Evolutionary conservation across 2,113 vertebrate species (phyloP), one percentile per base, ranked within the genome.

Genomic region (Rhineura floridana): DNA sequence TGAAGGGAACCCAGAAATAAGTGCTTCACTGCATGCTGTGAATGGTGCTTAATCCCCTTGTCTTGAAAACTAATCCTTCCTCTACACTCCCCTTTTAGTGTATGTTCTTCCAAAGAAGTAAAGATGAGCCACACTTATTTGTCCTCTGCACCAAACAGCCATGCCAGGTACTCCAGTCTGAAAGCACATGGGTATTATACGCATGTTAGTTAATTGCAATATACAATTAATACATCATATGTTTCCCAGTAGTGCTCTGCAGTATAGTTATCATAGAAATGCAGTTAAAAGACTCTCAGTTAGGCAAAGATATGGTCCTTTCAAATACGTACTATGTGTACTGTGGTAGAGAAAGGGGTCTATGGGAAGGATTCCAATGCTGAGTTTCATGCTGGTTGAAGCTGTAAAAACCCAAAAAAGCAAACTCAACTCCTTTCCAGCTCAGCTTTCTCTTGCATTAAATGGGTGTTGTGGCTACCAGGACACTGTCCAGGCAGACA

Each of bases 1-100:
- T 4, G 59, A 7, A 28, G 19, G 15, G 52, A 90, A 91, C 89
- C 79, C 62, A 88, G 4, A 42, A 28, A 17, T 90, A 90, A 90
- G 72, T 82, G 78, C 78, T 90, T 76, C 2, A 59, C 81, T 76
- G 62, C 84, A 87, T 28, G 8, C 76, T 85, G 3, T 46, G 79
- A 92, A 87, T 50, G 88, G 63, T 0, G 0, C 13, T 63, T 19
- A 89, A 90, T 3, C 6, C n/a, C 33, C 50, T 85, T 13, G 25
- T 84, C 55, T 92, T 78, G 62, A 78, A 83, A 50, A 84, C 79
- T n/a, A 85, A 77, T 21, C 67, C 23, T 19, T 17, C 87, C 19
- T 6, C 2, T 63, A 81, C 30, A 12, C 75, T 92, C 42, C 8
- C 70, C 46, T 19, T 92, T 81, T 83, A 11, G 59, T 67, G 65